Evolutionary conservation across 2,797 vertebrate genomes (phyloP), one percentile per base, ranked within the genome.

Genomic region (Toxotes lorentzi): DNA sequence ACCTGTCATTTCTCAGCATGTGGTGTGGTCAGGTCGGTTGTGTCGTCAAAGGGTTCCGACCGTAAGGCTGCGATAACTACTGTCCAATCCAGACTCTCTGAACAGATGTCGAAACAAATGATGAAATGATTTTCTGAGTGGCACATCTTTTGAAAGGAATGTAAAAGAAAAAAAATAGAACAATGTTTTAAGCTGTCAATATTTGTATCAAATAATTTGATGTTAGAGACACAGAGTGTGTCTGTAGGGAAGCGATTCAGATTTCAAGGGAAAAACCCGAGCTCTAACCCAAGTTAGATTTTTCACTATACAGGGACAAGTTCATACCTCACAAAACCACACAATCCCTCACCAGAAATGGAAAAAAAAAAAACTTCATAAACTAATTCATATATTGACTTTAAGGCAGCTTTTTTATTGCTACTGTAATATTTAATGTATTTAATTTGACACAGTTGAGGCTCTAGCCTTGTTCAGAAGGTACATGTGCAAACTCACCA

Each of bases 371-470:
- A 50, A n/a, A n/a, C n/a, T n/a, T n/a, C n/a, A 38, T 30, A 30
- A 30, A 14, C 53, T 81, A 79, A 54, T 85, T 81, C 76, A 80
- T 81, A 60, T 76, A 83, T 73, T 79, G 58, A 91, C 73, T 78
- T 59, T 48, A 83, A 88, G 95, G 95, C 95, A 96, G 95, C 95
- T 88, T 59, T 94, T 90, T 85, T 88, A 84, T 90, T 87, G 87
- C 89, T 94, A 92, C 85, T 92, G 89, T 94, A 91, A 87, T 92
- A 91, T 90, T 92, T 91, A 91, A 89, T 83, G 67, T 91, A 89
- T 93, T 92, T 86, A 85, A 84, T 89, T 62, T 0, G 21, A 88
- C 80, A 67, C 76, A 72, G 56, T 81, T 48, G 59, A 87, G 64
- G 74, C 62, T 79, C 73, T 61, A 79, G 73, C 73, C 75, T 48